phyloP scores from a whole-genome alignment of 2,797 vertebrate genomes.

The Lerista edwardsae region DNA sequence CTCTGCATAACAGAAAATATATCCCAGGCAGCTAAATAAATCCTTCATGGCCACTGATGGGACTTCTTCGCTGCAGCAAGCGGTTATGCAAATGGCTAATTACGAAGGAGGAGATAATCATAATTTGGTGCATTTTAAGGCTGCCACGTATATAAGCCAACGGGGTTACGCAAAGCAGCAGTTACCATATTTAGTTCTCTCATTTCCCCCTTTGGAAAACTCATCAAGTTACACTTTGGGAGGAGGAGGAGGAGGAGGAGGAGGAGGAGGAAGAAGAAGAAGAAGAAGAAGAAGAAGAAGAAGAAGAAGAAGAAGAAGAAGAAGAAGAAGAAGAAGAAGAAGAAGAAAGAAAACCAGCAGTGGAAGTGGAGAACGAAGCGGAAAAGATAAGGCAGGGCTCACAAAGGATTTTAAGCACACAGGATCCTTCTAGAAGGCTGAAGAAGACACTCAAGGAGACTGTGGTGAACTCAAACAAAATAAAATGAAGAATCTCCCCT shows the following conservation, averaged over 20 bases:
- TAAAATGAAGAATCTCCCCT: background rate
- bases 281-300: too few relatives aligned
- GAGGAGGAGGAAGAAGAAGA: too few relatives aligned
- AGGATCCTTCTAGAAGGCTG: too few relatives aligned
- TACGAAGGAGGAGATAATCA: slow-evolving; percentile 76
- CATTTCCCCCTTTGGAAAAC: slow-evolving; percentile 51
- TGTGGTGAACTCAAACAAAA: too few relatives aligned
- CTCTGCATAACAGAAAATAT: slow-evolving; percentile 73
- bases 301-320: too few relatives aligned
- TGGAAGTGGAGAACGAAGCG: background rate
- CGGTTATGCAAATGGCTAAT: slow-evolving; percentile 78
- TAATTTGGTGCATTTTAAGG: slow-evolving; percentile 75
- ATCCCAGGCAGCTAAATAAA: slow-evolving; percentile 77
- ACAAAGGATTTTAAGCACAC: too few relatives aligned
- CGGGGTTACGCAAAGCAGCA: slow-evolving; percentile 67
- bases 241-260: background rate
- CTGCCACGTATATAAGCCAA: slow-evolving; percentile 63
- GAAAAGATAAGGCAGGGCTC: too few relatives aligned
- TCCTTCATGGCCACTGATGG: slow-evolving; percentile 71
- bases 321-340: too few relatives aligned
- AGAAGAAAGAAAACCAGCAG: slow-evolving; percentile 6
- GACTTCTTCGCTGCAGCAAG: slow-evolving; percentile 71
- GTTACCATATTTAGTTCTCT: slow-evolving; percentile 55
- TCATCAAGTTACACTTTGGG: slow-evolving; percentile 14
- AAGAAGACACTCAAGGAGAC: too few relatives aligned